Evolutionary conservation across 2,797 vertebrate species (phyloP).

Genomic region (Cryptoblepharus egeriae): DNA sequence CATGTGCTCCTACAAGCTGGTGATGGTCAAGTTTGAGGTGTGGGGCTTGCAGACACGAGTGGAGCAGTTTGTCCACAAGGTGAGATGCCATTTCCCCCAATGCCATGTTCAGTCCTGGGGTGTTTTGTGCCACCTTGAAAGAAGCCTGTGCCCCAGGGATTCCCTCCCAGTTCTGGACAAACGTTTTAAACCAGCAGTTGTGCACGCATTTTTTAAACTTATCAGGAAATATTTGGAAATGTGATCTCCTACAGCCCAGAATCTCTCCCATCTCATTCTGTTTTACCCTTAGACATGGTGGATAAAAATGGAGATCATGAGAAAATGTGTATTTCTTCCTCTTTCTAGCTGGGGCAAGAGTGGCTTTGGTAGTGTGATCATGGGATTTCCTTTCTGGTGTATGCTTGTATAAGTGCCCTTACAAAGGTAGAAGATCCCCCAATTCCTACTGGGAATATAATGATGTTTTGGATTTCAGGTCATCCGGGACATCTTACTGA

Average conservation of each 20-base stretch:
- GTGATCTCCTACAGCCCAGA: background rate
- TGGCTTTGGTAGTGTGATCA: too few relatives aligned
- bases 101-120: background rate
- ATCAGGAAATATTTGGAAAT: too few relatives aligned
- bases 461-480: conserved; percentile 47
- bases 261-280: too few relatives aligned
- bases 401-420: background rate
- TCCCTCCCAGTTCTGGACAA: too few relatives aligned
- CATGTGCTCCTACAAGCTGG: conserved; percentile 91
- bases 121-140: too few relatives aligned
- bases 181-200: background rate
- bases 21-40: conserved; percentile 88
- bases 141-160: too few relatives aligned
- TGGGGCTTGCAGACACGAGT: conserved; percentile 88
- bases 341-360: background rate
- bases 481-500: conserved; percentile 80
- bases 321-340: background rate
- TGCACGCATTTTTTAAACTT: too few relatives aligned
- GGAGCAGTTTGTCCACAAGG: conserved; percentile 90
- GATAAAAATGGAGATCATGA: too few relatives aligned
- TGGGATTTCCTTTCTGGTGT: too few relatives aligned
- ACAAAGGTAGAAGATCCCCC: background rate
- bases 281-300: too few relatives aligned
- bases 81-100: conserved; percentile 45
- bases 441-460: background rate